Evolutionary conservation across 92 coral and sea anemone genomes (phyloP), one percentile per base, ranked within the genome.

Genomic region (Porites rus): DNA sequence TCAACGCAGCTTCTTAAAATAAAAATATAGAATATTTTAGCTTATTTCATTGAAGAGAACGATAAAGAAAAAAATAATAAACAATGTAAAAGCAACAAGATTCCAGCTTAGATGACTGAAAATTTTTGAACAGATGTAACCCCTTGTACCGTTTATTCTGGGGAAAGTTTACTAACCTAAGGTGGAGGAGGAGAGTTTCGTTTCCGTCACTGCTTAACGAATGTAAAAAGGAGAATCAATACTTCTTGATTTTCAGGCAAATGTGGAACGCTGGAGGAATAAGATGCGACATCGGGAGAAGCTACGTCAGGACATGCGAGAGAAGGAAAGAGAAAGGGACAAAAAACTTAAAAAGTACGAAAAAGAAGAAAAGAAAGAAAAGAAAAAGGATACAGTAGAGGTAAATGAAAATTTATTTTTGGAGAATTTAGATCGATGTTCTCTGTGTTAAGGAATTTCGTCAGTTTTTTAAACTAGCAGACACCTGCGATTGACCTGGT

Each of bases 231-330:
- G 66, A 61, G 8, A 24, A 24, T 54, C 6, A 64, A 46, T 65
- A 24, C 31, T 38, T 4, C 46, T 38, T 38, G 46, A 38, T 4
- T 38, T 66, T 25, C 74, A 94, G 98, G 93, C 96, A 10, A 92
- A 90, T 51, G 91, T 91, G 38, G 95, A 95, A 68, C 78, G 97
- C 43, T 87, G 94, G 97, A 89, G 96, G 68, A 92, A 95, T 79
- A 95, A 92, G 73, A 91, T 89, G 86, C 82, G 92, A 1, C 97
- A 93, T 52, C 89, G 98, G 24, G 95, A 93, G 76, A 93, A 94
- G 76, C 77, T 77, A 1, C 94, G 98, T 18, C 95, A 94, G 84
- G 95, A 91, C 50, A 79, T 91, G 79, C 74, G 98, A 83, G 96
- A 92, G 25, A 95, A 93, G 74, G 98, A 95, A 56, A 68, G 95